A percentile compares a stretch with the other conserved stretches of the same genome.
phyloP scores from a whole-genome alignment of 1,140 invertebrate genomes.

The Cyclargus thomasi region DNA sequence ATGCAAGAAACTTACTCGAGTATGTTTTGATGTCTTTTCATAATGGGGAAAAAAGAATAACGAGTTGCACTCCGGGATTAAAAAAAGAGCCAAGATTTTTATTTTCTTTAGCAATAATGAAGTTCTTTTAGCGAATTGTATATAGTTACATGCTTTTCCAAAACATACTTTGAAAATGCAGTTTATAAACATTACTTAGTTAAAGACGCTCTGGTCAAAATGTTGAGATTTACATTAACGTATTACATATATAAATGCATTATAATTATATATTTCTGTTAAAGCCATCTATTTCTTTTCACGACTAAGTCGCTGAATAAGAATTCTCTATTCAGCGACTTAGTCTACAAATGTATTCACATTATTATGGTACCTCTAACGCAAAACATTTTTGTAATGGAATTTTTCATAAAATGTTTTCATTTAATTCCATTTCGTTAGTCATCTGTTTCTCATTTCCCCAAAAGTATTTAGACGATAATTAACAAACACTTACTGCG shows the following conservation, averaged over 20 bases:
- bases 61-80: slow-evolving; percentile 7
- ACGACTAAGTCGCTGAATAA: no score
- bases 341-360: no score
- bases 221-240: no score
- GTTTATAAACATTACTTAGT: no score
- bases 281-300: no score
- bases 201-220: no score
- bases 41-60: slow-evolving; percentile 14
- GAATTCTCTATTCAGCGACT: no score
- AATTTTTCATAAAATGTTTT: background rate
- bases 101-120: slow-evolving; percentile 1
- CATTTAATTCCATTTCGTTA: background rate
- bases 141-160: background rate
- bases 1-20: slow-evolving; percentile 19
- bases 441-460: background rate
- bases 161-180: background rate
- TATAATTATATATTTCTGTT: no score
- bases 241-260: no score
- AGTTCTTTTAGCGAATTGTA: background rate
- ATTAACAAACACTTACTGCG: slow-evolving; percentile 4
- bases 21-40: slow-evolving; percentile 15
- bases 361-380: no score
- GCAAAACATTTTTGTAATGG: no score
- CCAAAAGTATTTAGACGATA: slow-evolving; percentile 4
- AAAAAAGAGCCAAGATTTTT: slow-evolving; percentile 3